These are phyloP conservation scores for Apamea epomidion DNA, from an alignment of 2,888 invertebrate genomes.

Conservation along the genomic window DNA sequence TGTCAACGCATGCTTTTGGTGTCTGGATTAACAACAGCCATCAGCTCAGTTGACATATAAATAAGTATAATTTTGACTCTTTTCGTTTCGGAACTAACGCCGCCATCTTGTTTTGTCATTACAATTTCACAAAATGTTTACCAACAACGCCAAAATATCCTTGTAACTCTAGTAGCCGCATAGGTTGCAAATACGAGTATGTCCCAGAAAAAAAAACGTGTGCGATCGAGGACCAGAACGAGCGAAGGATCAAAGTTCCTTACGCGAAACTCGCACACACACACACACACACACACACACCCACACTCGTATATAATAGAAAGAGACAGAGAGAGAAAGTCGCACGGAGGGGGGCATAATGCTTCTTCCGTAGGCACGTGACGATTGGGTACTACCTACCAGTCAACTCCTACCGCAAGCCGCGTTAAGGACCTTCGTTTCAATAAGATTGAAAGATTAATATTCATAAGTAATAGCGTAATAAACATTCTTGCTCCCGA, in stretches of 20 bases:
- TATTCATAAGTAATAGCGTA: slow-evolving; percentile 54
- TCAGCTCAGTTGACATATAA: background rate
- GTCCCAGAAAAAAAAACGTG: background rate
- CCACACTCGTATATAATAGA: background rate
- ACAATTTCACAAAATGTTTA: background rate
- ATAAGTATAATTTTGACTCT: background rate
- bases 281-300: background rate
- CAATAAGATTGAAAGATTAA: slow-evolving; percentile 44
- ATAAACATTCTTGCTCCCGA: slow-evolving; percentile 55
- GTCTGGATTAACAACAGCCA: background rate
- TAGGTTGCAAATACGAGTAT: slow-evolving; percentile 6
- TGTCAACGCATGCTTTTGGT: background rate
- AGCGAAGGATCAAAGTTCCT: too few relatives aligned
- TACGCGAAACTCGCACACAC: background rate
- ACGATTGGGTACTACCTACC: background rate
- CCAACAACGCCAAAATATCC: background rate
- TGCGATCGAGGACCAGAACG: too few relatives aligned
- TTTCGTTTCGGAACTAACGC: background rate
- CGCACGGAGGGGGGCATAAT: background rate
- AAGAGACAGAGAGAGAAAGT: background rate
- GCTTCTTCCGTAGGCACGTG: background rate
- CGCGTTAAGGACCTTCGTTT: too few relatives aligned
- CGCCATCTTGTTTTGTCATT: background rate
- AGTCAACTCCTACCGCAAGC: background rate
- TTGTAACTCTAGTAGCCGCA: background rate